A percentile compares a stretch with the other conserved stretches of the same genome.
phyloP scores from a whole-genome alignment of 2,797 vertebrate genomes.

The Oreochromis mossambicus region DNA sequence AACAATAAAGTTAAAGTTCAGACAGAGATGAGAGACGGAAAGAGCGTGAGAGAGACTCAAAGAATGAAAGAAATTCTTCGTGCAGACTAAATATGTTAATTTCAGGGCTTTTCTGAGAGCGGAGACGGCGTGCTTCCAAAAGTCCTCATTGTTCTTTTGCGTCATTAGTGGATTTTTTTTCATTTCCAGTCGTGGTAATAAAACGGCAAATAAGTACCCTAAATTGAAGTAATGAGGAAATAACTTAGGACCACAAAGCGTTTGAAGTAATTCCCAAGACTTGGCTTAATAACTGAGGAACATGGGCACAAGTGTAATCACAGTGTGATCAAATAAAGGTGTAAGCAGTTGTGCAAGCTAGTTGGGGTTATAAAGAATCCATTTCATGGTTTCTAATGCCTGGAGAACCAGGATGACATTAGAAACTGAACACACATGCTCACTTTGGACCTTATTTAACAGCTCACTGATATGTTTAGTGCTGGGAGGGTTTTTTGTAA shows the following conservation, averaged over 20 bases:
- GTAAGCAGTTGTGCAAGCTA: neutral
- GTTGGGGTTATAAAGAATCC: neutral
- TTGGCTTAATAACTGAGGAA: neutral
- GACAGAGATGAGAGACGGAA: neutral
- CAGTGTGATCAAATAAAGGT: neutral
- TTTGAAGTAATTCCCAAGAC: neutral
- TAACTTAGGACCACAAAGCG: neutral
- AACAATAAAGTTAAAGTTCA: neutral
- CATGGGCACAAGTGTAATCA: neutral
- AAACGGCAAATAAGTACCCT: neutral
- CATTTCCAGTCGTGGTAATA: neutral
- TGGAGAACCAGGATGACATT: neutral
- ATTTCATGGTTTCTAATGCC: neutral
- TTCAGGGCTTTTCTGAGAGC: conserved; percentile 26
- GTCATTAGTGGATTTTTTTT: neutral
- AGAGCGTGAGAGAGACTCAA: neutral
- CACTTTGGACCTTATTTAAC: conserved; percentile 22
- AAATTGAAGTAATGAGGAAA: neutral
- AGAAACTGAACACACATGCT: neutral
- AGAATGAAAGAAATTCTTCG: conserved; percentile 36
- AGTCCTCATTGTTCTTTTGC: conserved; percentile 28
- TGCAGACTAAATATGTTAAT: conserved; percentile 26
- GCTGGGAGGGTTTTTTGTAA: neutral
- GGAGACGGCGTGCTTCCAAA: neutral
- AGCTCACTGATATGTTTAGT: conserved; percentile 55